phyloP scores from a whole-genome alignment of 2,113 vertebrate genomes.

The Willisornis vidua region DNA sequence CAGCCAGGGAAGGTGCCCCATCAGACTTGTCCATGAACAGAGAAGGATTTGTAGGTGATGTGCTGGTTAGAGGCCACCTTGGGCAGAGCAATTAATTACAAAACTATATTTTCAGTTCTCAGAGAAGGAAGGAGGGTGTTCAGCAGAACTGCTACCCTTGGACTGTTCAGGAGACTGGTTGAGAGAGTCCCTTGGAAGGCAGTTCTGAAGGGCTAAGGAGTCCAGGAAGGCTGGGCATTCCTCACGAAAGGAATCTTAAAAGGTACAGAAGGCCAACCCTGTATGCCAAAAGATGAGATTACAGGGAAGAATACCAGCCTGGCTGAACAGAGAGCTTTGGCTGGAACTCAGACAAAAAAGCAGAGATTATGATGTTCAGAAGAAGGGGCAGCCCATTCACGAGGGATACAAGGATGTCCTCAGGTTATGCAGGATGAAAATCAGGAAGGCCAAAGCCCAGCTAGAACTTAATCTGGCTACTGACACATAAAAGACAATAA shows the following conservation, averaged over 20 bases:
- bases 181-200: background rate
- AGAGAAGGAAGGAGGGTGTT: background rate
- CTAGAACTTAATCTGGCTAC: background rate
- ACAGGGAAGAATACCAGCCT: background rate
- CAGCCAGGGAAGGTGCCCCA: background rate
- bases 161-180: background rate
- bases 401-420: accelerated
- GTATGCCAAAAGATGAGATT: background rate
- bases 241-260: background rate
- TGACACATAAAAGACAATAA: background rate
- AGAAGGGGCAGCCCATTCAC: background rate
- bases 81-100: accelerated
- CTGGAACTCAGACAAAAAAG: background rate
- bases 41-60: background rate
- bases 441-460: background rate
- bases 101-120: background rate
- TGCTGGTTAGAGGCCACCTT: background rate
- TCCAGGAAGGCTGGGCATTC: background rate
- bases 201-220: background rate
- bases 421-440: background rate
- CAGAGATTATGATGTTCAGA: background rate
- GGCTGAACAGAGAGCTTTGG: background rate
- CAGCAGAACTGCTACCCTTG: background rate
- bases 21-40: background rate
- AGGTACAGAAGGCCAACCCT: background rate